Evolutionary conservation across 1,140 invertebrate species (phyloP), one percentile per base, ranked within the genome.

Genomic region (Eufriesea mexicana): DNA sequence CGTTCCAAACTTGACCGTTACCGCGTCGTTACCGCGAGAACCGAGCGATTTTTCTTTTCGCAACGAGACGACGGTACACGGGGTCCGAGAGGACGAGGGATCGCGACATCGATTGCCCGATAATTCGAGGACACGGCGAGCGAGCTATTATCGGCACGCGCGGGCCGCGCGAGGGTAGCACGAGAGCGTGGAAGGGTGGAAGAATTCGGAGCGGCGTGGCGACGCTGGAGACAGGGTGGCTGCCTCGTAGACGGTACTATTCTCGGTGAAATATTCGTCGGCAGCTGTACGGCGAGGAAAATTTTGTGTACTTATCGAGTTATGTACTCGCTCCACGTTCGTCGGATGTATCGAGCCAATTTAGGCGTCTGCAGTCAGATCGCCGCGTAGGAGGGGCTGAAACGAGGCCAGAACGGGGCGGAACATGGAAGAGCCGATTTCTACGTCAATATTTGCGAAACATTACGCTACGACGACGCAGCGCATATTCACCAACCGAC

Each of bases 391-490:
- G 51, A 25, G 28, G 25, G 16, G 59, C 59, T 66, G 76, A 78
- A 78, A 79, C 76, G 82, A 73, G 82, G 57, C 74, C 55, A 83
- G 59, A 45, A 49, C 61, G 62, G 51, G 83, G 67, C 55, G 67
- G 66, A 35, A 77, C 79, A 72, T 51, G 73, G 77, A 89, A 74
- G 81, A 89, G 66, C 85, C 85, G 89, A 89, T 89, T 91, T 91
- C 91, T 91, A 85, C 85, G 85, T 84, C 86, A 90, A 89, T 90
- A 89, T 90, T 87, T 85, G 90, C 89, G 88, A 89, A 89, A 89
- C 85, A 89, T 89, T 89, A 89, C 77, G 79, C 72, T 54, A 76
- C 75, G 81, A 71, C 61, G 77, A 84, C 59, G 76, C 71, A 59
- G 84, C 87, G 77, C 72, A 79, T 68, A 85, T 61, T 64, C 79